Base-by-base conservation (phyloP, 2,888 invertebrate species). In the Scaptomyza cyrtandrae region DNA sequence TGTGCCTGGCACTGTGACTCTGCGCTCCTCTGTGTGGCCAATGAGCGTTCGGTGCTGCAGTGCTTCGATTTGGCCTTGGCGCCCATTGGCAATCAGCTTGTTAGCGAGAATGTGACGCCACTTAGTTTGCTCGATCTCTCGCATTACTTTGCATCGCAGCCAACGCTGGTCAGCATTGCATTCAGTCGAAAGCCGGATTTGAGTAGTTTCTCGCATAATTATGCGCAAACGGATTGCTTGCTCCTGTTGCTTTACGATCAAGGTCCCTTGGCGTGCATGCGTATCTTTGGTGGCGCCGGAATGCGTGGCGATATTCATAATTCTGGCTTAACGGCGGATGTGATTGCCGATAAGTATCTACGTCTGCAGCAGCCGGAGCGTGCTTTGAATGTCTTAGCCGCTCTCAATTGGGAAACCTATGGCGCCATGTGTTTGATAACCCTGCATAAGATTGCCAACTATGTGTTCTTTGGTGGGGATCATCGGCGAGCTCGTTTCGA, bases 401-500 rank as follows among this genome's bases (percentile, higher is more conserved):
- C 93, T 2, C 93, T 97, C 92, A 96, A 97, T 91, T 97, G 97
- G 97, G 95, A 95, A 78, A 93, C 93, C 1, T 95, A 96, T 84
- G 96, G 97, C 4, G 94, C 95, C 19, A 94, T 94, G 67, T 96
- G 96, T 78, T 95, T 97, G 78, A 94, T 95, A 66, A 95, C 96
- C 0, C 93, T 98, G 64, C 96, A 96, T 83, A 94, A 94, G 84
- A 95, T 97, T 68, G 93, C 95, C 44, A 95, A 95, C 86, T 93
- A 94, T 91, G 93, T 92, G n/a, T 92, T 91, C 78, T 92, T 90
- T 49, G 89, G 86, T 2, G 87, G 88, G 0, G 93, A 93, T 64
- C 73, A 86, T 4, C 81, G 90, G 11, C 81, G 90, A 1, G 56
- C 78, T 10, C 83, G 90, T 0, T 80, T 88, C 5, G 95, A 94